Evolutionary conservation across 1,140 invertebrate genomes (phyloP).

Genomic region (Oscheius sp.): DNA sequence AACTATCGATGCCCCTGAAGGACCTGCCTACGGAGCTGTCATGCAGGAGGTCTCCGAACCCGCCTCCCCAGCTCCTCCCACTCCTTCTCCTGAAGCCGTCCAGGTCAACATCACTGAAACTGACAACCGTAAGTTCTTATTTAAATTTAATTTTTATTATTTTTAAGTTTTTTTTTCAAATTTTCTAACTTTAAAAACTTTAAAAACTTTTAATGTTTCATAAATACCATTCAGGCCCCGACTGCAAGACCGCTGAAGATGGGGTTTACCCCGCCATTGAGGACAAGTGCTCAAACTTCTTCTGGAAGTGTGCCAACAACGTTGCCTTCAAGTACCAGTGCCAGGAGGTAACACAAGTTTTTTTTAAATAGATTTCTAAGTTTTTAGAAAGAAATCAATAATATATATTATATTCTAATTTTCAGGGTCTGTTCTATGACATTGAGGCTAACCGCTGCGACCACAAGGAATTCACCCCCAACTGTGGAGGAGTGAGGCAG

Average conservation of each 20-base stretch:
- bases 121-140: not conserved
- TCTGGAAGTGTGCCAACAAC: conserved; percentile 24
- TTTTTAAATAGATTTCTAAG: too few species aligned
- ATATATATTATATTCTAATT: too few species aligned
- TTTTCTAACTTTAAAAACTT: too few species aligned
- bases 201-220: not conserved
- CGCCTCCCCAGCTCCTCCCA: not conserved
- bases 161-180: too few species aligned
- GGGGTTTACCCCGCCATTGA: not conserved
- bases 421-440: conserved; percentile 21
- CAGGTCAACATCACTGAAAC: not conserved
- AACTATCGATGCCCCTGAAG: too few species aligned
- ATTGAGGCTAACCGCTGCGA: conserved; percentile 8
- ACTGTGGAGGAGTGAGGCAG: conserved; percentile 21
- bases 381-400: too few species aligned
- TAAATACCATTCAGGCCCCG: not conserved
- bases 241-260: not conserved
- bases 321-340: conserved; percentile 18
- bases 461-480: conserved; percentile 21
- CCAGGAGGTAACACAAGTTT: too few species aligned
- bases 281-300: conserved; percentile 10
- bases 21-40: too few species aligned
- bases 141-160: too few species aligned
- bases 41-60: not conserved
- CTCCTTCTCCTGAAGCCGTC: not conserved